These are phyloP conservation scores for Plodia interpunctella DNA, from an alignment of 1,140 invertebrate genomes.

Conservation along the genomic window DNA sequence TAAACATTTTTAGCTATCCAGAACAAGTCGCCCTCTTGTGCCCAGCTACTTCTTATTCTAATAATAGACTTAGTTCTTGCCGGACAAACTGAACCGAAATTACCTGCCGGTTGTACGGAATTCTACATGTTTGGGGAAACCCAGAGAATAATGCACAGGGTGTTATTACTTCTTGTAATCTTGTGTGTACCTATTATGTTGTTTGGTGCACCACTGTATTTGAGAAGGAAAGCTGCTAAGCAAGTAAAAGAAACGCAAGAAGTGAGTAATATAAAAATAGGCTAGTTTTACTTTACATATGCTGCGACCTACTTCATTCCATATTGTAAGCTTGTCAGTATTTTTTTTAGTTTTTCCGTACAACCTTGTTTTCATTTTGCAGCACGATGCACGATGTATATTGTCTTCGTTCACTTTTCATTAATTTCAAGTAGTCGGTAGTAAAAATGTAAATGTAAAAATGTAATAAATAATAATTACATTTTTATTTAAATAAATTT, in stretches of 20 bases:
- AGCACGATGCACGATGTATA: too few relatives aligned
- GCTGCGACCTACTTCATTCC: too few relatives aligned
- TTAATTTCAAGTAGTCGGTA: too few relatives aligned
- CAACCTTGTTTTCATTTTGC: too few relatives aligned
- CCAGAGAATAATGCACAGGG: slow-evolving; percentile 84
- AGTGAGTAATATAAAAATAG: too few relatives aligned
- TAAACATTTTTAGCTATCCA: neutral
- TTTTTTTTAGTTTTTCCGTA: too few relatives aligned
- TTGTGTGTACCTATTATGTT: slow-evolving; percentile 96
- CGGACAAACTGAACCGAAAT: slow-evolving; percentile 77
- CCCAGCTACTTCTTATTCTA: slow-evolving; percentile 91
- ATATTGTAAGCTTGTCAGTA: too few relatives aligned
- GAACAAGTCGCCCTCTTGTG: slow-evolving; percentile 77
- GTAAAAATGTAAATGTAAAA: too few relatives aligned
- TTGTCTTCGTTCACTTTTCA: too few relatives aligned
- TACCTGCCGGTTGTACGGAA: neutral
- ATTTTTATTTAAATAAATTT: too few relatives aligned
- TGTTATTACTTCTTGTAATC: slow-evolving; percentile 88
- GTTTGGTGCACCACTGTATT: slow-evolving; percentile 90
- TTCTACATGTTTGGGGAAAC: slow-evolving; percentile 36
- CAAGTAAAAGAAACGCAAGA: slow-evolving; percentile 18
- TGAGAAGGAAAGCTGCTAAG: slow-evolving; percentile 53
- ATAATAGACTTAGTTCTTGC: slow-evolving; percentile 95
- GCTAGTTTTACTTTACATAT: too few relatives aligned
- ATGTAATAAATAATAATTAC: too few relatives aligned